Evolutionary conservation across 2,888 invertebrate genomes (phyloP), one percentile per base, ranked within the genome.

Genomic region (Seira ritae): DNA sequence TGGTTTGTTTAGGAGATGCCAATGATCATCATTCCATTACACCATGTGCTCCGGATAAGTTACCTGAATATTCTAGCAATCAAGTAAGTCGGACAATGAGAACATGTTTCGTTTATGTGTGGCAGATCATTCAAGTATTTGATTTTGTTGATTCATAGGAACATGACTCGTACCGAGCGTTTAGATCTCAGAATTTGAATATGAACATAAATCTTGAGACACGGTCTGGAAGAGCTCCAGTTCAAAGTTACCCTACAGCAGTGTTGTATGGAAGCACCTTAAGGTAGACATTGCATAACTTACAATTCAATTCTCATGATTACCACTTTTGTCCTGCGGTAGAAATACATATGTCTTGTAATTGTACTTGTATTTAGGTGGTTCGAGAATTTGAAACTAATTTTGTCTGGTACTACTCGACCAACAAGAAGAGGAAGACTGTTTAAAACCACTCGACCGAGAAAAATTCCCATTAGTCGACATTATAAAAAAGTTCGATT

Each of bases 31-130:
- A 98, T 91, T 94, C 95, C 10, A 97, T 98, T 0, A 95, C 96
- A 91, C 97, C 98, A 0, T 98, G 98, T 91, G 98, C 99, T 12
- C 98, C 99, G 0, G 96, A 98, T 86, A 95, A 98, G 90, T 92
- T 98, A 83, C 99, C 99, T 0, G 98, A 99, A 91, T 98, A 97
- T 92, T 97, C 98, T 0, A 97, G 97, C 90, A 97, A 98, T 91
- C 97, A 97, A 92, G 95, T 95, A 86, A 4, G 42, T 55, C 55
- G 2, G 15, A 15, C 3, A 42, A 60, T 20, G 23, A 24, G 17
- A 42, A 17, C 1, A 6, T 37, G n/a, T 46, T 37, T 62, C 19
- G 55, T 1, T 46, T 31, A 23, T n/a, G 10, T 69, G 8, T n/a
- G n/a, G n/a, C 42, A 20, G 17, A 17, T 37, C 1, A 17, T 68